These are phyloP conservation scores for Muscidifurax raptorellus DNA, from an alignment of 1,140 invertebrate genomes.

Conservation along the genomic window DNA sequence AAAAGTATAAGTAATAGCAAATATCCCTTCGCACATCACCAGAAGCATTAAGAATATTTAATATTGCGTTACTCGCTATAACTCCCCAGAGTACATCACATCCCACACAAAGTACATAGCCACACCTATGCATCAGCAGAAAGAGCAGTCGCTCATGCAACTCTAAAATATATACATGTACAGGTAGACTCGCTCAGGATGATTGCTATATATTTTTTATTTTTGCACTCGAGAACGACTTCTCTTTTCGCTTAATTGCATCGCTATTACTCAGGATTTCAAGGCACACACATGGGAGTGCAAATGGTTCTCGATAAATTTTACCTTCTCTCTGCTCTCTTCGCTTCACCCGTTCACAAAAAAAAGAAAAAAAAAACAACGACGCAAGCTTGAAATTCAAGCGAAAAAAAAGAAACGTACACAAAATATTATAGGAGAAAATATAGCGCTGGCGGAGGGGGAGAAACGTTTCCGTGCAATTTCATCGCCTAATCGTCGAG, in stretches of 20 bases:
- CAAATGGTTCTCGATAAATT: constrained; percentile 35
- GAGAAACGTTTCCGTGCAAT: neutral
- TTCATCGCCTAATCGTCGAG: constrained; percentile 18
- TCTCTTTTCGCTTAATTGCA: constrained; percentile 26
- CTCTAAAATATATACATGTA: too few species aligned
- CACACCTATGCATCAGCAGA: too few species aligned
- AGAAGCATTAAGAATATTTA: neutral
- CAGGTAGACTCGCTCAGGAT: neutral
- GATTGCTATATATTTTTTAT: neutral
- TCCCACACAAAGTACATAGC: too few species aligned
- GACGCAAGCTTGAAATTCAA: neutral
- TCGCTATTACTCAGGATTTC: neutral
- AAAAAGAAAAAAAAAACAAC: neutral
- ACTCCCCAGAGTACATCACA: too few species aligned
- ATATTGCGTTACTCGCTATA: neutral
- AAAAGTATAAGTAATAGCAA: too few species aligned
- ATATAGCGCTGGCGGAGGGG: neutral
- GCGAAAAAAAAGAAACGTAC: neutral
- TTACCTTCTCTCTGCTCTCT: too few species aligned
- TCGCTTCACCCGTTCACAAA: neutral
- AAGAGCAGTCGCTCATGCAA: too few species aligned
- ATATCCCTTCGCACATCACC: too few species aligned
- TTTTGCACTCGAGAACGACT: neutral
- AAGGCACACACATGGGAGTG: neutral
- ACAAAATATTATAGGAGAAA: neutral